Evolutionary conservation across 1,140 invertebrate species (phyloP), one percentile per base, ranked within the genome.

Genomic region (Bombyx mandarina): DNA sequence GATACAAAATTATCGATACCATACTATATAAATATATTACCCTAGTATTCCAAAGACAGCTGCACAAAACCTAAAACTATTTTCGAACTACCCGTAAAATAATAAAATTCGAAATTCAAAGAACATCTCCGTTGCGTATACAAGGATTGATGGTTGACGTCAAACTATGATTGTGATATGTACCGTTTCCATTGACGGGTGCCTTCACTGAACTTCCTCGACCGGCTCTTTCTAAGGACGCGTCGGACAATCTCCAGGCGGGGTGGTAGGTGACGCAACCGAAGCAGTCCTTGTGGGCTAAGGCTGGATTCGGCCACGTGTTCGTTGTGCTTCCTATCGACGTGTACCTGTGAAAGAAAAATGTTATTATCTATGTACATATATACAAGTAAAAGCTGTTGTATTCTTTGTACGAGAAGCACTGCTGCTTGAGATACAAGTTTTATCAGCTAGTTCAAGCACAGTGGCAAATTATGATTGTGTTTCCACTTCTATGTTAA

Each of bases 281-380:
- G 10, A 73, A 60, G 0, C 80, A 56, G 68, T 89, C 84, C 57
- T 86, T 79, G 48, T 89, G 89, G 47, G 86, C 82, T 47, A 97
- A 85, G 43, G 91, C 73, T 3, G 94, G 93, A 90, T 98, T 98
- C 1, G 91, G 94, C 57, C 90, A 77, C 0, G 96, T 98, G 71
- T 95, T 95, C 7, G 90, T 88, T 68, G 88, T 90, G 70, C 92
- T 93, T 22, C 96, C 97, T 56, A 98, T 88, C 51, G 96, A 98
- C 1, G 96, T 96, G 72, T 96, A 98, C 26, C 93, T 93, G 12
- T 18, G 75, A 8, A n/a, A 45, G 44, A 0, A 43, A 44, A 44
- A 26, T 52, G 26, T 35, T 2, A 35, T 35, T 35, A 35, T 3
- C 26, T 35, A 35, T 5, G 2, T 35, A 35, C 4, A 35, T 2